These are phyloP conservation scores for Xiphophorus hellerii DNA, from an alignment of 2,113 vertebrate species.

Conservation along the genomic window DNA sequence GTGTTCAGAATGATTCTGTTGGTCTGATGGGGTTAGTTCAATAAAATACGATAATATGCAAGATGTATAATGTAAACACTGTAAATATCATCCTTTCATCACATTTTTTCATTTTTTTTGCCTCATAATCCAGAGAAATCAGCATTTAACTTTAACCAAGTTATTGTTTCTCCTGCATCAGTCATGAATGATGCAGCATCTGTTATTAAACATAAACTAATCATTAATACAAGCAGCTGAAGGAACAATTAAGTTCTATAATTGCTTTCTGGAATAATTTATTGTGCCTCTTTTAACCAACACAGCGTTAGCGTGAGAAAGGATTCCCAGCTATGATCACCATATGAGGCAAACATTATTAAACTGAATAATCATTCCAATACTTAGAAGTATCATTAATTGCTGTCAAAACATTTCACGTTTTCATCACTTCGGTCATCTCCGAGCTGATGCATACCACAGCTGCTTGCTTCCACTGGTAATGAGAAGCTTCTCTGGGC, in stretches of 20 bases:
- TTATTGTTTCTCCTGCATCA: background rate
- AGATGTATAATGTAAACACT: conserved; percentile 12
- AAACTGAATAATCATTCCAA: conserved; percentile 5
- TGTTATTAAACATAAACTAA: conserved; percentile 14
- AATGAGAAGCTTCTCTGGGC: background rate
- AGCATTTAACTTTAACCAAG: background rate
- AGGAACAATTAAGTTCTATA: background rate
- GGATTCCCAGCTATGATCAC: background rate
- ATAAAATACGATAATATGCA: conserved; percentile 1
- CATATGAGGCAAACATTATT: conserved; percentile 8
- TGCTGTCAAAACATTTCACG: conserved; percentile 6
- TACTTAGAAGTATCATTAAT: conserved; percentile 13
- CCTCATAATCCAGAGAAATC: conserved; percentile 16
- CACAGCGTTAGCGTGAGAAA: background rate
- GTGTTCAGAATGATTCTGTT: background rate
- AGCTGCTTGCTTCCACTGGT: background rate
- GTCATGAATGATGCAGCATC: background rate
- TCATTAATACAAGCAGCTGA: conserved; percentile 16
- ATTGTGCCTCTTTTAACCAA: conserved; percentile 6
- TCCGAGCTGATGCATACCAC: background rate
- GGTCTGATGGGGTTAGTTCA: conserved; percentile 10
- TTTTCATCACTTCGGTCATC: conserved; percentile 6
- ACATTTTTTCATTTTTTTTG: conserved; percentile 7
- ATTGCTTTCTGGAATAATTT: background rate
- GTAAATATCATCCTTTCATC: conserved; percentile 24